Evolutionary conservation across 2,888 invertebrate genomes (phyloP).

Genomic region (Gastrophysa polygoni): DNA sequence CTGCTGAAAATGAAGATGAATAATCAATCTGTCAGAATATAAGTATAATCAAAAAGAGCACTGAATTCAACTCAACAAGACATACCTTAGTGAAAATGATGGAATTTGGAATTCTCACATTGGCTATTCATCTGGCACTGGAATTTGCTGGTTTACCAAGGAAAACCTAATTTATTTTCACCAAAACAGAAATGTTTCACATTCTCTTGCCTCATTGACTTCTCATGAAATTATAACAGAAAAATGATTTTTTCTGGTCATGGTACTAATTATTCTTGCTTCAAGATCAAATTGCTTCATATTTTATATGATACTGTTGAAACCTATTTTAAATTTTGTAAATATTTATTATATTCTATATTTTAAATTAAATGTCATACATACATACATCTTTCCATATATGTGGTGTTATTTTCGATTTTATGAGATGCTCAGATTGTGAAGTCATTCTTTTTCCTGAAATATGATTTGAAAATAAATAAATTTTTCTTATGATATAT

Average conservation of each 20-base stretch:
- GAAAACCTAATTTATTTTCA: neutral
- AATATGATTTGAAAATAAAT: too few relatives aligned
- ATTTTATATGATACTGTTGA: constrained; percentile 27
- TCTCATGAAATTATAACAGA: neutral
- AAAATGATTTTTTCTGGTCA: neutral
- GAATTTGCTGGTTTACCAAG: neutral
- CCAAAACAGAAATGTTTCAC: constrained; percentile 1
- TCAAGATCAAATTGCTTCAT: constrained; percentile 23
- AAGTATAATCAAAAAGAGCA: constrained; percentile 8
- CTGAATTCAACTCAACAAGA: constrained; percentile 20
- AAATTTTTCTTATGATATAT: too few relatives aligned
- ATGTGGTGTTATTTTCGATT: constrained; percentile 10
- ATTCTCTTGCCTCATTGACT: neutral
- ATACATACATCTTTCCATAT: constrained; percentile 21
- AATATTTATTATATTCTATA: constrained; percentile 30
- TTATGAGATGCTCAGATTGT: too few relatives aligned
- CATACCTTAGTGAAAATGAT: constrained; percentile 15
- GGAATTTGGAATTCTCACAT: neutral
- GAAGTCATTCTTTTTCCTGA: too few relatives aligned
- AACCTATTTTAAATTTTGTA: constrained; percentile 29
- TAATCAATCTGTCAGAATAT: constrained; percentile 11
- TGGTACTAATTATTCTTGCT: constrained; percentile 20
- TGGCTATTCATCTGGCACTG: neutral
- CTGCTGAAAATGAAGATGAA: constrained; percentile 31
- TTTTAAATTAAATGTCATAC: constrained; percentile 26